Conservation (phyloP, 2,113 vertebrate species). For the Oenanthe oenanthe region DNA sequence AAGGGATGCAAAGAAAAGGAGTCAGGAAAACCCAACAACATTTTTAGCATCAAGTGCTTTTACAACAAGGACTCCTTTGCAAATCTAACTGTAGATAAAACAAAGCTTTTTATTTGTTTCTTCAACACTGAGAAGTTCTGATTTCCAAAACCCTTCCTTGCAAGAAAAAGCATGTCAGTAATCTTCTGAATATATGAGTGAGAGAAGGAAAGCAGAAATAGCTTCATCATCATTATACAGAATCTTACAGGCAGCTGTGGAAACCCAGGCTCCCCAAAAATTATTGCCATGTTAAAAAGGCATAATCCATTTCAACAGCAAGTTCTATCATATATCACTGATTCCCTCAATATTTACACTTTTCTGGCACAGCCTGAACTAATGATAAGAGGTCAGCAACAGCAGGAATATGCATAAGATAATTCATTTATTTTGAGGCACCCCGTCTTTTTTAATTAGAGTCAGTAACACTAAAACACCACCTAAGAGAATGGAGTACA, state of each 20-base stretch:
- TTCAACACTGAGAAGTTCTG: not conserved
- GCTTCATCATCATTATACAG: not conserved
- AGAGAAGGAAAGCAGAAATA: not conserved
- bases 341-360: not conserved
- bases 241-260: not conserved
- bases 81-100: not conserved
- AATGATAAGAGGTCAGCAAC: not conserved
- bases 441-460: not conserved
- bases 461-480: not conserved
- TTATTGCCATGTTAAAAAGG: not conserved
- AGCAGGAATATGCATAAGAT: not conserved
- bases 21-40: not conserved
- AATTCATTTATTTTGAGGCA: not conserved
- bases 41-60: not conserved
- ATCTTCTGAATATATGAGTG: not conserved
- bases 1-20: not conserved
- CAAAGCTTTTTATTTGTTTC: not conserved
- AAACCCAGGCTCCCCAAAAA: constrained; percentile 1
- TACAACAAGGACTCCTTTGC: not conserved
- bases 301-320: not conserved
- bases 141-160: not conserved
- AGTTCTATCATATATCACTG: not conserved
- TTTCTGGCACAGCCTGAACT: not conserved
- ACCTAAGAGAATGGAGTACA: not conserved
- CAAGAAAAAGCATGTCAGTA: not conserved